Evolutionary conservation across 2,888 invertebrate genomes (phyloP), one percentile per base, ranked within the genome.

Genomic region (Anticlea derivata): DNA sequence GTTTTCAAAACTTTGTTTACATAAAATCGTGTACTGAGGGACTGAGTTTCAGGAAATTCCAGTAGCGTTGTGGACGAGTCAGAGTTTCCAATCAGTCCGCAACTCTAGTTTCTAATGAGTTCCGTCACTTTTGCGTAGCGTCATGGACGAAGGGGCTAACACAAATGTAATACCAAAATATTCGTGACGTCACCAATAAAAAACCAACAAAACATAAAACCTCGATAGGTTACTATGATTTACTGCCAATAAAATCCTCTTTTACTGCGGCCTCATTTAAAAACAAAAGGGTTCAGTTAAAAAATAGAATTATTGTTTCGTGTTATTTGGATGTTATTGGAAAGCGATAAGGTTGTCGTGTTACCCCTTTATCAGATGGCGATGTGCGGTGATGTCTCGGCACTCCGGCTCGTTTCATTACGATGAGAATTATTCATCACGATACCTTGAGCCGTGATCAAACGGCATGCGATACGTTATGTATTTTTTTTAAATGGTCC

Each of bases 321-420:
- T 87, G 87, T 70, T 65, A 65, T 57, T 64, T 63, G 68, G 69
- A 70, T 80, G 83, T 88, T 88, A 89, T 89, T 83, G 83, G 74
- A 73, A 83, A 83, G 72, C 80, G 72, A 84, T 83, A 73, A 70
- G 67, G 65, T 54, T 73, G 73, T 75, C 82, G 81, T 79, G 80
- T 74, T 11, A 10, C 87, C 86, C 86, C 87, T 86, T 89, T 90
- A 90, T 89, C 89, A 72, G 89, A 89, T 88, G 65, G 88, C 66
- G 82, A 61, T 66, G 66, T 66, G 59, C 63, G 64, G 88, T 71
- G 82, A 83, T 75, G 77, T 86, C 88, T 74, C 86, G 63, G 70
- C 35, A 35, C 23, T 10, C 58, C n/a, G n/a, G 39, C 12, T 40
- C 40, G 29, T 43, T 48, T 39, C 38, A 47, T 62, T 59, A 52